Percentiles rank a stretch among this genome's conserved stretches.
Evolutionary conservation across 2,797 vertebrate genomes (phyloP).

Genomic region (Margarornis squamiger): DNA sequence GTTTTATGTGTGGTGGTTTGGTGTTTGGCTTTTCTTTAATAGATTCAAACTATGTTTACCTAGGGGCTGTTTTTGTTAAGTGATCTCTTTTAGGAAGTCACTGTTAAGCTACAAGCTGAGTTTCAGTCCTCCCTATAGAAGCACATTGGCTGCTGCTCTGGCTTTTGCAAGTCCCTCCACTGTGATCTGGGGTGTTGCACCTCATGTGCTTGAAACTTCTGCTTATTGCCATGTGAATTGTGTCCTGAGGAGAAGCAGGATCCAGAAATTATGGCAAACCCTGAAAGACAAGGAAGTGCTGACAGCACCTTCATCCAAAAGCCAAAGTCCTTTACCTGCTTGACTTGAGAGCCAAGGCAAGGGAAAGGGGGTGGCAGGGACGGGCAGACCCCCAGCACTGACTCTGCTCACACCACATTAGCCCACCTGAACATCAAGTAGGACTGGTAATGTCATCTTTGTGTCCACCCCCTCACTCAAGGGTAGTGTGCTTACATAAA

Average conservation of each 20-base stretch:
- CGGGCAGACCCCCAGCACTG: neutral
- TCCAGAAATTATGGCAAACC: neutral
- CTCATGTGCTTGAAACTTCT: neutral
- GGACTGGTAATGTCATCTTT: neutral
- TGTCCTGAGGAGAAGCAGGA: neutral
- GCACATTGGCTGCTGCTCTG: neutral
- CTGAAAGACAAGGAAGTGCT: neutral
- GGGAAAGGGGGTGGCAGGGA: neutral
- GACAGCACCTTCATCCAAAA: neutral
- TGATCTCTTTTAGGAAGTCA: neutral
- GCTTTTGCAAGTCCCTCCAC: too few species aligned
- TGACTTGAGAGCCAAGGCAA: neutral
- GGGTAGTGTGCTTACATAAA: neutral
- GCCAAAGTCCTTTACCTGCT: neutral
- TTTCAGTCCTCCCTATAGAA: neutral
- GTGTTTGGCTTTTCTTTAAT: neutral
- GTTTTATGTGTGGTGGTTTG: neutral
- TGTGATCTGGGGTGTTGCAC: neutral
- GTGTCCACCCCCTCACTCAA: accelerated
- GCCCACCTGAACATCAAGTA: neutral
- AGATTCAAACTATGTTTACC: neutral
- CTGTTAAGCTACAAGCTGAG: neutral
- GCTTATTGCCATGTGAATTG: neutral
- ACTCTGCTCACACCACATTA: neutral
- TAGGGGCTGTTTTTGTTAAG: neutral